Percentiles rank a stretch among this genome's conserved stretches.
These are phyloP conservation scores for Yasuhikotakia modesta DNA, from an alignment of 2,797 vertebrate genomes.

Conservation along the genomic window DNA sequence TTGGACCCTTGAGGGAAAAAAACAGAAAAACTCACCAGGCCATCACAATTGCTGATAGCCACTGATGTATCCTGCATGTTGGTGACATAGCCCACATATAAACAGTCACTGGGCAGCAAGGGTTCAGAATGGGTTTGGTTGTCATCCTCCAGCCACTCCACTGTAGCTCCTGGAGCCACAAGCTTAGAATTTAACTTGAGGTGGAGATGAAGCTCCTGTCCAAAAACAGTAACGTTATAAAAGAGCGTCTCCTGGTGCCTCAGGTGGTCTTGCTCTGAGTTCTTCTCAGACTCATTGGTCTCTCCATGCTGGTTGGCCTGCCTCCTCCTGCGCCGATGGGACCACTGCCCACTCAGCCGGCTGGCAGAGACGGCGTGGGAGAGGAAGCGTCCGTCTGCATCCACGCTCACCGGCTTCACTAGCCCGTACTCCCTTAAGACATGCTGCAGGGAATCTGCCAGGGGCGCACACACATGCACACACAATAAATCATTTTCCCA, in stretches of 20 bases:
- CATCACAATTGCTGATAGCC: conserved; percentile 97
- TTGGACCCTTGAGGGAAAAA: not conserved
- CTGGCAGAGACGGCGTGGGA: conserved; percentile 80
- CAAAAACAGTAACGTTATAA: conserved; percentile 97
- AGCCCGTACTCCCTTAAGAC: conserved; percentile 84
- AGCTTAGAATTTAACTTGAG: conserved; percentile 87
- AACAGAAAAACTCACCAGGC: conserved; percentile 85
- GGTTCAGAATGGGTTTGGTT: conserved; percentile 83
- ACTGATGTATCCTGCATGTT: conserved; percentile 86
- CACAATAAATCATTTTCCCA: conserved; percentile 19
- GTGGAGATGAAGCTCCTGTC: conserved; percentile 93
- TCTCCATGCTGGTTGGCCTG: conserved; percentile 61
- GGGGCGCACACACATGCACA: conserved; percentile 26
- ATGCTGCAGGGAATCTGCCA: conserved; percentile 81
- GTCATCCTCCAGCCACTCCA: conserved; percentile 92
- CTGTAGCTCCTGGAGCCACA: conserved; percentile 93
- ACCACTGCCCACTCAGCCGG: conserved; percentile 44
- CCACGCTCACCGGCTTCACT: conserved; percentile 86
- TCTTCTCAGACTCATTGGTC: conserved; percentile 6
- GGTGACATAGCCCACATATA: conserved; percentile 91
- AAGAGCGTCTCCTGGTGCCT: conserved; percentile 78
- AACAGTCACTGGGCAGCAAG: conserved; percentile 85
- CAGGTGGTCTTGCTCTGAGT: conserved; percentile 41
- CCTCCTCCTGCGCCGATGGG: conserved; percentile 73
- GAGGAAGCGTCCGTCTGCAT: conserved; percentile 83